phyloP scores from a whole-genome alignment of 2,797 vertebrate genomes.

The Crax fasciolata region DNA sequence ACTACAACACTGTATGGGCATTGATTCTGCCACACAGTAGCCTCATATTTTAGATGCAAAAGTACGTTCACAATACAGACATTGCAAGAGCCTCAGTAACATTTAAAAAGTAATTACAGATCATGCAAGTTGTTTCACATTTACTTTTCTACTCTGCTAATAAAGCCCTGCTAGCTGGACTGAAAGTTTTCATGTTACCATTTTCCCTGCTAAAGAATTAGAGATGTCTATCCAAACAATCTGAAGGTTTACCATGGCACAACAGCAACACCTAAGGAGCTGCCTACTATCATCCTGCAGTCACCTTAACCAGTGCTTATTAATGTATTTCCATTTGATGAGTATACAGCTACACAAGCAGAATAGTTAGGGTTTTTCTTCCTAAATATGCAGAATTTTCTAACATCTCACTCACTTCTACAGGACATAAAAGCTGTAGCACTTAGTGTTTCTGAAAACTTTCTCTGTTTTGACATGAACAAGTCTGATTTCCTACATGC shows the following conservation, averaged over 20 bases:
- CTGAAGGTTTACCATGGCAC: background rate
- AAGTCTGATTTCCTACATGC: background rate
- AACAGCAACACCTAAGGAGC: background rate
- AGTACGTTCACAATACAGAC: background rate
- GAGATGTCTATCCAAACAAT: background rate
- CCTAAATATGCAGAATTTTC: background rate
- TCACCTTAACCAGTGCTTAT: background rate
- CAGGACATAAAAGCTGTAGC: background rate
- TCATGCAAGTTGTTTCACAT: background rate
- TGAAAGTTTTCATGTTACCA: background rate
- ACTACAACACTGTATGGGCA: background rate
- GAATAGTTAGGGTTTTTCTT: background rate
- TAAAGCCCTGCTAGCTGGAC: background rate
- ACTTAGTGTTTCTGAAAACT: background rate
- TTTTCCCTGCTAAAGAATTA: background rate
- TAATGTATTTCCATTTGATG: accelerated
- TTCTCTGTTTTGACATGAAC: background rate
- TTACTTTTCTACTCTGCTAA: background rate
- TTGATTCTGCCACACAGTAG: background rate
- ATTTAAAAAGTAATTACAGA: background rate
- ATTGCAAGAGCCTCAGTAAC: background rate
- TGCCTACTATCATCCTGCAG: background rate
- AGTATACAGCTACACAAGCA: background rate
- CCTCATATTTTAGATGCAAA: background rate
- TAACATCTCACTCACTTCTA: background rate